Evolutionary conservation across 37 sponge, comb jelly and placozoan species (phyloP), one percentile per base, ranked within the genome.

Genomic region (Cliona cf. orientalis): DNA sequence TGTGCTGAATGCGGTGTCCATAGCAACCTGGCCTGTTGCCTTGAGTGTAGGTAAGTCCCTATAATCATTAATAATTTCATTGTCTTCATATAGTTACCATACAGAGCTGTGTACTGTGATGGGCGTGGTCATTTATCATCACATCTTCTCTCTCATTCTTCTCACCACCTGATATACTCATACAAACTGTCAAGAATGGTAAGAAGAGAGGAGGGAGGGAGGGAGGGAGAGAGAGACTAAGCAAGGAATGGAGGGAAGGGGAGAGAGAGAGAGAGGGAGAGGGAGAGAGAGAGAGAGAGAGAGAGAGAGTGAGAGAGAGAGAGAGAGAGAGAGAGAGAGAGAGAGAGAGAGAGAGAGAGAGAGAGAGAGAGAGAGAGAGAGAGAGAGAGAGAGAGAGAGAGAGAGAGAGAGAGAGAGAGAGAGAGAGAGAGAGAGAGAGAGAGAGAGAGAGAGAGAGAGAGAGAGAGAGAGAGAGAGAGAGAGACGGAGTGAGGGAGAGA

Each of bases 371-470:
- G 77, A 58, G 75, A 74, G 75, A 28, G 75, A 74, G 75, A 46
- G 75, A 55, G 75, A 46, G 75, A 74, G 75, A 28, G 79, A 78
- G 65, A 37, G 79, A 42, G 41, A 33, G 79, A 61, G 79, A 42
- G 66, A 61, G 79, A 33, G 79, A 65, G 79, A 33, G 79, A 61
- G 79, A 42, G 79, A 78, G 79, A 64, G 66, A 40, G 79, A 33
- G 79, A 78, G 79, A 14, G 79, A 61, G 79, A 64, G 79, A 14
- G 79, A 61, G 79, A 64, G 79, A 40, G 79, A 33, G 79, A 78
- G 79, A 64, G 65, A 62, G 79, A 32, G 66, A 65, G 66, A 4
- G 66, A 42, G 66, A 23, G 66, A 65, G 66, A 25, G 66, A 65
- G 66, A 35, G 66, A 42, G 66, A 36, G 66, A 65, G 66, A 32